Percentiles rank a stretch among this genome's conserved stretches.
These are phyloP conservation scores for Formica aserva DNA, from an alignment of 2,888 invertebrate species.

Conservation along the genomic window DNA sequence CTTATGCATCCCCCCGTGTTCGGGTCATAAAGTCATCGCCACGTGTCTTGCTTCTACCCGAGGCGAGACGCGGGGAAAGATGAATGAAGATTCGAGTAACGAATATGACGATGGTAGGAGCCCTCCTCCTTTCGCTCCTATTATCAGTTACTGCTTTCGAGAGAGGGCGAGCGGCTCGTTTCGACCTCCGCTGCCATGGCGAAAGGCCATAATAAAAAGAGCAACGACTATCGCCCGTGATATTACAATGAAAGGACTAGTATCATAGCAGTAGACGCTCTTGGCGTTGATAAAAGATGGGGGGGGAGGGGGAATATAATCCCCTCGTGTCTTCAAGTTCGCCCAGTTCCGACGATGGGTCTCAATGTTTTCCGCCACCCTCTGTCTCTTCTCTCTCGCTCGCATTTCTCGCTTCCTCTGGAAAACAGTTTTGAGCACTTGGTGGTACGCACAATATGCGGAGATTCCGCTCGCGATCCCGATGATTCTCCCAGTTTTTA, in stretches of 20 bases:
- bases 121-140: constrained; percentile 37
- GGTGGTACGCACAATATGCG: constrained; percentile 30
- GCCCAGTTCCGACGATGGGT: constrained; percentile 27
- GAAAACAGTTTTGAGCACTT: constrained; percentile 32
- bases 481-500: constrained; percentile 3
- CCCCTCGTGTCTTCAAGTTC: constrained; percentile 50
- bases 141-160: constrained; percentile 50
- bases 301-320: constrained; percentile 9
- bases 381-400: constrained; percentile 1
- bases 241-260: constrained; percentile 65
- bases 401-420: neutral
- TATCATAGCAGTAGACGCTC: constrained; percentile 64
- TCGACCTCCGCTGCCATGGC: constrained; percentile 44
- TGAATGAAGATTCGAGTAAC: constrained; percentile 62
- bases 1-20: constrained; percentile 7
- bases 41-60: constrained; percentile 41
- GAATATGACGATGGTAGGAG: constrained; percentile 26
- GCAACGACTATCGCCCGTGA: constrained; percentile 65
- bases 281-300: constrained; percentile 65
- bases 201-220: constrained; percentile 67
- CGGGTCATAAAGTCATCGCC: constrained; percentile 15
- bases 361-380: constrained; percentile 40
- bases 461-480: constrained; percentile 26
- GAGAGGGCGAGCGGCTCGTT: constrained; percentile 42
- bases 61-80: constrained; percentile 25